Evolutionary conservation across 2,797 vertebrate species (phyloP).

Genomic region (Fistularia tabacaria): DNA sequence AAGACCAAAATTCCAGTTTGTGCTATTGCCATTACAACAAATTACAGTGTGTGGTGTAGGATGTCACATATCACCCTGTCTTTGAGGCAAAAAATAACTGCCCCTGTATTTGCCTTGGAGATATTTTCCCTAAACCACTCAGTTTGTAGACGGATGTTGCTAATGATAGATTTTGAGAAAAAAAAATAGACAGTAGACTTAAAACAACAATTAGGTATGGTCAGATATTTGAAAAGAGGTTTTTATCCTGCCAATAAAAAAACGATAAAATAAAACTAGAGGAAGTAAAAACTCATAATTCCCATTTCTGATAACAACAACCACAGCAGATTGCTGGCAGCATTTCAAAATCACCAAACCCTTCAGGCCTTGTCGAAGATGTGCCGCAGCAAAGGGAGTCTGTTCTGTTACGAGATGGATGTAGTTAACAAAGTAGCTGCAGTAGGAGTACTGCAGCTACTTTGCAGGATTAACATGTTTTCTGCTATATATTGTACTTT

Average conservation of each 20-base stretch:
- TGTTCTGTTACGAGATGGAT: slow-evolving; percentile 41
- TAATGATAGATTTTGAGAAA: slow-evolving; percentile 26
- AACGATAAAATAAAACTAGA: slow-evolving; percentile 12
- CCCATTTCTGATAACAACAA: slow-evolving; percentile 28
- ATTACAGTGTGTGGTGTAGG: slow-evolving; percentile 44
- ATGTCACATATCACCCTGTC: slow-evolving; percentile 52
- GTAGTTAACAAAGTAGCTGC: not conserved
- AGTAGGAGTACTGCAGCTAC: too few species aligned
- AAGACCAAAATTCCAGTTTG: slow-evolving; percentile 9
- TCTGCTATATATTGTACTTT: too few species aligned
- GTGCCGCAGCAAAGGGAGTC: too few species aligned
- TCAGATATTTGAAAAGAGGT: slow-evolving; percentile 11
- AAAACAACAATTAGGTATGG: slow-evolving; percentile 13
- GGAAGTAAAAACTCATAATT: slow-evolving; percentile 14
- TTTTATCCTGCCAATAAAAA: not conserved
- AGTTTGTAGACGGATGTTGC: slow-evolving; percentile 30
- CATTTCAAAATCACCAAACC: slow-evolving; percentile 37
- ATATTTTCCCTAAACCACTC: slow-evolving; percentile 25
- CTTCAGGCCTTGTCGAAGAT: slow-evolving; percentile 46
- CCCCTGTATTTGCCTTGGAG: slow-evolving; percentile 34
- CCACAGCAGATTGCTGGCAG: slow-evolving; percentile 16
- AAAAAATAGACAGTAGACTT: slow-evolving; percentile 10
- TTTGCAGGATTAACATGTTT: too few species aligned
- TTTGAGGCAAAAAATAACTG: slow-evolving; percentile 33
- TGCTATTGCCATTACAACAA: slow-evolving; percentile 47